Base-by-base conservation (phyloP, 2,113 vertebrate species). In the Bambusicola thoracicus region DNA sequence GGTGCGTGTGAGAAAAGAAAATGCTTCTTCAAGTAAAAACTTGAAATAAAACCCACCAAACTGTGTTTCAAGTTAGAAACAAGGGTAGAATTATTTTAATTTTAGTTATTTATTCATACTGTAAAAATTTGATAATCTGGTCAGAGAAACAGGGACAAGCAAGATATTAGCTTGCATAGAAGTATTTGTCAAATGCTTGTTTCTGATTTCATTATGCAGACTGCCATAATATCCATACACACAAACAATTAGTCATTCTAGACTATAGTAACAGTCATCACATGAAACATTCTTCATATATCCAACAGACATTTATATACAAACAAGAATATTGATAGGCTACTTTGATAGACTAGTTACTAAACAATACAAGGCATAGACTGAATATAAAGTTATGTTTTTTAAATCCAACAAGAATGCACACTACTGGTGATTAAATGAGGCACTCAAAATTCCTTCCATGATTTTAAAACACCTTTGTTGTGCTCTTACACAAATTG, bases 361-460 rank as follows among this genome's bases (percentile, higher is more conserved):
- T 84, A 78, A 91, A 87, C 74, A 93, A 73, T 59, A 19, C n/a
- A 91, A 89, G 65, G 17, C 78, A 79, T 65, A 81, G 46, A 85
- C 85, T 65, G 1, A 67, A 46, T 75, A 38, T 44, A 94, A 88
- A 84, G 25, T 76, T 55, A 56, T 27, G 27, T 2, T 63, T 34
- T 87, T 78, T 40, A 86, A 65, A 70, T 82, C 68, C 22, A 85
- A 58, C 10, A 79, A 90, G 76, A 81, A 36, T 94, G 88, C 56
- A 89, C 92, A 94, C 59, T 49, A 84, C n/a, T 88, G 92, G 22
- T 93, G 53, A 66, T 76, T 44, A 84, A 48, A 83, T 85, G 24
- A 87, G 70, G 7, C 13, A 58, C 66, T 92, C 79, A 69, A 85
- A 89, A 89, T 24, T 67, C 77, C 38, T 68, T 41, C 48, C 29